These are phyloP conservation scores for Anseranas semipalmata DNA, from an alignment of 2,113 vertebrate genomes.

Conservation along the genomic window DNA sequence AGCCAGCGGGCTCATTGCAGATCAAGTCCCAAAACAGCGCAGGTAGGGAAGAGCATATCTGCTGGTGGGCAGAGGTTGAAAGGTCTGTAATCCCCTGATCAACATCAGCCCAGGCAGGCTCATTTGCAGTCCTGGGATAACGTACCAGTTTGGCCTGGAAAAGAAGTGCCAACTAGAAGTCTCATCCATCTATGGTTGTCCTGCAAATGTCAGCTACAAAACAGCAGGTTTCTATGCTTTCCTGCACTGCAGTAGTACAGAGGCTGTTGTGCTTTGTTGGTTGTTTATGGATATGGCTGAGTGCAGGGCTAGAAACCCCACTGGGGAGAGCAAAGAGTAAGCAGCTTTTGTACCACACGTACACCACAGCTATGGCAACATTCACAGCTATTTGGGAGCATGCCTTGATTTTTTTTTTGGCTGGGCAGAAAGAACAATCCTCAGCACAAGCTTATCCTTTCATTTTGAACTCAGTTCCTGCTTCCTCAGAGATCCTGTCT, in stretches of 20 bases:
- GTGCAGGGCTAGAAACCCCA: background rate
- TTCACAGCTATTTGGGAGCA: background rate
- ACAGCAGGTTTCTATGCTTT: background rate
- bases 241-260: background rate
- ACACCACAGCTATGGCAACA: background rate
- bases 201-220: background rate
- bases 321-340: background rate
- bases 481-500: background rate
- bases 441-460: background rate
- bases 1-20: background rate
- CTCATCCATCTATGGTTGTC: background rate
- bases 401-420: background rate
- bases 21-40: background rate
- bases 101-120: background rate
- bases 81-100: rapidly evolving
- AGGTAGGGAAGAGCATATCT: background rate
- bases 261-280: background rate
- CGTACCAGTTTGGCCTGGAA: background rate
- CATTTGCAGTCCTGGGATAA: background rate
- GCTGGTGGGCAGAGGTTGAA: background rate
- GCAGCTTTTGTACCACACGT: background rate
- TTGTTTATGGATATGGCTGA: background rate
- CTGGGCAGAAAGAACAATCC: background rate
- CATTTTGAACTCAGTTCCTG: background rate
- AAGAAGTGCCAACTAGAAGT: background rate